A percentile compares a stretch with the other conserved stretches of the same genome.
Evolutionary conservation across 1,140 invertebrate genomes (phyloP).

Genomic region (Nebria ingens): DNA sequence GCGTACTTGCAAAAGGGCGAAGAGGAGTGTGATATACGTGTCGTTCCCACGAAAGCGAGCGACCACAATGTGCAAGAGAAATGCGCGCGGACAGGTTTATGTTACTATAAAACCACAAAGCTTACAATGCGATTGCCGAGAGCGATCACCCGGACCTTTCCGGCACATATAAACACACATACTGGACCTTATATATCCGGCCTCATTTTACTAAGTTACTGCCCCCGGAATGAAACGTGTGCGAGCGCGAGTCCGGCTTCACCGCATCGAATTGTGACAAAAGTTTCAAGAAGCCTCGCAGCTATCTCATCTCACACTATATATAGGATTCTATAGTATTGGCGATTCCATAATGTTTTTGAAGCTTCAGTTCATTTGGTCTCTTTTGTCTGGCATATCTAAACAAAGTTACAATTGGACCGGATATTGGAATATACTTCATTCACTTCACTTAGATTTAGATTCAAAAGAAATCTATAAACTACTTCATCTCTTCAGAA

Average conservation of each 20-base stretch:
- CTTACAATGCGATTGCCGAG: constrained; percentile 2
- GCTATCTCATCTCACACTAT: background rate
- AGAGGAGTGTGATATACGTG: constrained; percentile 7
- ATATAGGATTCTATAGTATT: too few relatives aligned
- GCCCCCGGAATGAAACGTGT: background rate
- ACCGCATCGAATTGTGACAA: background rate
- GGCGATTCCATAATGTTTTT: too few relatives aligned
- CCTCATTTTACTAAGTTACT: constrained; percentile 7
- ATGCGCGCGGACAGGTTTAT: constrained; percentile 1
- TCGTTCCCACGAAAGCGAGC: background rate
- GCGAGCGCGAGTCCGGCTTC: background rate
- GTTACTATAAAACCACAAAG: constrained; percentile 7
- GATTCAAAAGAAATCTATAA: too few relatives aligned
- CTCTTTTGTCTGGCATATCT: too few relatives aligned
- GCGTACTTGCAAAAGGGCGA: too few relatives aligned
- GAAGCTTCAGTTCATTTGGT: too few relatives aligned
- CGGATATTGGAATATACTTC: too few relatives aligned
- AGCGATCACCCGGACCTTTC: background rate
- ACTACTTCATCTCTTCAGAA: background rate
- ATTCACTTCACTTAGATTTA: too few relatives aligned
- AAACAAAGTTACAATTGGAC: too few relatives aligned
- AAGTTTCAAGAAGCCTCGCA: background rate
- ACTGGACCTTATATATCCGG: background rate
- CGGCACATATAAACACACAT: background rate
- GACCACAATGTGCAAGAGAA: background rate